Evolutionary conservation across 1,140 invertebrate species (phyloP), one percentile per base, ranked within the genome.

Genomic region (Heterodera carotae): DNA sequence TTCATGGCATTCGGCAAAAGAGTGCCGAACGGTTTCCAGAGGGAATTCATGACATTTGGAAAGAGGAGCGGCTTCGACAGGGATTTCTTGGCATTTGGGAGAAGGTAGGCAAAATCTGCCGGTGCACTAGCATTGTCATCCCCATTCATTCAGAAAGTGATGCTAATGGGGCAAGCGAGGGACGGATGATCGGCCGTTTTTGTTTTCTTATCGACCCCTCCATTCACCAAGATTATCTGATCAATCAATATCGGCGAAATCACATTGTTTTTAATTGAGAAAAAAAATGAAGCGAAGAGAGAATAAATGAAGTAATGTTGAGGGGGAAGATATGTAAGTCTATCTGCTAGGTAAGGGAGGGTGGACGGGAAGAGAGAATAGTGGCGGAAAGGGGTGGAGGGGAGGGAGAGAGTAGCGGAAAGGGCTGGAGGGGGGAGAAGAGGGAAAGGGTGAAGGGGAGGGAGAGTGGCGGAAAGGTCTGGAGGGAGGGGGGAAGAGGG

Each of bases 41-140:
- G 76, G 8, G 76, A 77, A 34, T 77, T 77, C 69, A 77, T 77
- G 76, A 25, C 69, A 53, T 77, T 77, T 39, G 76, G 76, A 1
- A 77, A 71, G 36, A 75, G 76, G 43, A 39, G 69, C 10, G 6
- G 36, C 4, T 70, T 70, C 59, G 69, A 70, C 34, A 48, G 69
- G n/a, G 69, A 70, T 7, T 70, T 70, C 59, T 43, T 70, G 69
- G 33, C 69, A 56, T 70, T 70, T 70, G 69, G 69, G 22, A 48
- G 69, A 48, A 48, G 69, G 59, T 53, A 70, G 22, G 69, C 59
- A 12, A 36, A 34, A 15, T 12, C 39, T 18, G 18, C 3, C 3
- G 22, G n/a, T 43, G 43, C 15, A 68, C 43, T 18, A 68, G n/a
- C 66, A n/a, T n/a, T n/a, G n/a, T 27, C 15, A 36, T 68, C 15